These are phyloP conservation scores for Corydoras sp. DNA, from an alignment of 2,113 vertebrate species.

Conservation along the genomic window DNA sequence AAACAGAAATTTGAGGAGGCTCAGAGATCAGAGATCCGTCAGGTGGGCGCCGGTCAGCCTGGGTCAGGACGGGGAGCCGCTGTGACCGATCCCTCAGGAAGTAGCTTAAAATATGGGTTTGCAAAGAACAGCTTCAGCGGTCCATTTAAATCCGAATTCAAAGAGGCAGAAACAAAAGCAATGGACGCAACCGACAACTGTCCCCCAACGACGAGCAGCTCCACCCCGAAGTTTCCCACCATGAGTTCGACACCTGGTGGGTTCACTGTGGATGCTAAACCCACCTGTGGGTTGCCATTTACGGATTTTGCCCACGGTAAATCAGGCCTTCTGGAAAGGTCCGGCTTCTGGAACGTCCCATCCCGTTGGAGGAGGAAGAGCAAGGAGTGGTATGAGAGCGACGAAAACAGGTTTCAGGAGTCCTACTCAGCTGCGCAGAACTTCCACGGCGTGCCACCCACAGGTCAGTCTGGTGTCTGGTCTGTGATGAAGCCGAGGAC, in stretches of 20 bases:
- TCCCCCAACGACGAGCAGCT: slow-evolving; percentile 49
- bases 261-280: slow-evolving; percentile 73
- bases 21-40: slow-evolving; percentile 53
- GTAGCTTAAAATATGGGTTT: too few relatives aligned
- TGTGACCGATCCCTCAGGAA: too few relatives aligned
- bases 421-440: slow-evolving; percentile 77
- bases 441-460: slow-evolving; percentile 84
- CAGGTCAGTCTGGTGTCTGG: slow-evolving; percentile 62
- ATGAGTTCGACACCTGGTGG: slow-evolving; percentile 56
- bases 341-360: slow-evolving; percentile 63
- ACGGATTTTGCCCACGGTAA: slow-evolving; percentile 62
- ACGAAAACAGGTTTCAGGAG: slow-evolving; percentile 72
- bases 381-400: slow-evolving; percentile 67
- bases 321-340: slow-evolving; percentile 63
- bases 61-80: too few relatives aligned
- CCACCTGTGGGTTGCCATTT: slow-evolving; percentile 62
- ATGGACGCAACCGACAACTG: too few relatives aligned
- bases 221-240: slow-evolving; percentile 46
- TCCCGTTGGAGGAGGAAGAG: slow-evolving; percentile 56
- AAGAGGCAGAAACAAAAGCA: too few relatives aligned
- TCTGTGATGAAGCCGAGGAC: not conserved
- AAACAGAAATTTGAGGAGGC: slow-evolving; percentile 89
- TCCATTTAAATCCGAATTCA: too few relatives aligned
- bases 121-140: too few relatives aligned
- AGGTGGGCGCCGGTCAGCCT: too few relatives aligned